Conservation (phyloP, 2,113 vertebrate species). For the Leucopsar rothschildi region DNA sequence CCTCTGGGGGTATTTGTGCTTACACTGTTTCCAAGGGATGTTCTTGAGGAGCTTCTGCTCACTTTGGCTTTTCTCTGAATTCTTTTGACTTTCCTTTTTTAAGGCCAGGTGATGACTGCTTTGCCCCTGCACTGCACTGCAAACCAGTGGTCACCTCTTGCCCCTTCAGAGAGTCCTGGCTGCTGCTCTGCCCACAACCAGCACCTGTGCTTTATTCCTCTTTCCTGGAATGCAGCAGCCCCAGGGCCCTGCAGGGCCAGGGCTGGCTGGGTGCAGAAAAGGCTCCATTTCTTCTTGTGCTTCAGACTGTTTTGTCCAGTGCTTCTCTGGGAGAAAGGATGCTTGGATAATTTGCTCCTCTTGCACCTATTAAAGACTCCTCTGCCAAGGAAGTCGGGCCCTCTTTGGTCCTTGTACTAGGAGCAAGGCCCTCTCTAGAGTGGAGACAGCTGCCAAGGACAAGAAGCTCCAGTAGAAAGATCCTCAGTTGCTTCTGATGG, state of each 20-base stretch:
- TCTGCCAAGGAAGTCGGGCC: background rate
- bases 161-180: background rate
- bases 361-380: background rate
- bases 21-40: background rate
- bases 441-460: background rate
- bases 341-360: background rate
- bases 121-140: background rate
- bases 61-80: background rate
- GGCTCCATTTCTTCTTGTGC: background rate
- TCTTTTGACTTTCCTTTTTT: background rate
- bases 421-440: background rate
- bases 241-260: background rate
- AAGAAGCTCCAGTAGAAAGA: background rate
- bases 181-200: background rate
- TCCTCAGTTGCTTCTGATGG: background rate
- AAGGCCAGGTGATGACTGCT: background rate
- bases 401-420: background rate
- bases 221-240: background rate
- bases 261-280: background rate
- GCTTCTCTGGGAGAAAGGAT: background rate
- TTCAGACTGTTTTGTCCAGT: background rate
- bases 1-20: background rate
- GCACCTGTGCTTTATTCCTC: background rate
- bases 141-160: background rate
- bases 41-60: conserved; percentile 3